These are phyloP conservation scores for Rotaria socialis DNA, from an alignment of 2,888 invertebrate species.

Conservation along the genomic window DNA sequence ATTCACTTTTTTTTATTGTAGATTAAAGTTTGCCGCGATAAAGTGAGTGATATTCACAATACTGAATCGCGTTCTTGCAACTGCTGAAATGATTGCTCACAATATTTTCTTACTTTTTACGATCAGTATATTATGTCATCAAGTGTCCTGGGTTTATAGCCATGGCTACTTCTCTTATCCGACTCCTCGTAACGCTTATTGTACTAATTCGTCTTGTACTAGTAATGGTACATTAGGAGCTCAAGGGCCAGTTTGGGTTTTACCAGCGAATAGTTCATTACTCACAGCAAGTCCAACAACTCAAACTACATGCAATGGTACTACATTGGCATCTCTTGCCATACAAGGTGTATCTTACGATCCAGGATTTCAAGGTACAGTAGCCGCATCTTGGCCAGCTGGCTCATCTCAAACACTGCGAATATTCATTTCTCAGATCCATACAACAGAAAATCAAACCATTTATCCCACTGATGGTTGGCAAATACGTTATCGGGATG, in stretches of 20 bases:
- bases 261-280: constrained; percentile 10
- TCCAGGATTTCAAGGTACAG: not conserved
- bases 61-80: too few species aligned
- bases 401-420: not conserved
- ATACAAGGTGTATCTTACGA: not conserved
- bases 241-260: not conserved
- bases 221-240: not conserved
- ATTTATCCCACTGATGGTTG: constrained; percentile 25
- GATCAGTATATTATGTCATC: not conserved
- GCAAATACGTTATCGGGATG: constrained; percentile 18
- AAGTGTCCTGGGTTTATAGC: not conserved
- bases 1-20: too few species aligned
- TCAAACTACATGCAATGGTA: constrained; percentile 3
- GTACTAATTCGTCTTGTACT: not conserved
- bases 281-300: not conserved
- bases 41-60: too few species aligned
- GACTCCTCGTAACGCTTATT: not conserved
- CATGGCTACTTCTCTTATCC: not conserved
- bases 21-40: too few species aligned
- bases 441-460: not conserved
- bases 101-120: too few species aligned
- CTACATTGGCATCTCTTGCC: not conserved
- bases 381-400: not conserved
- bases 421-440: constrained; percentile 1
- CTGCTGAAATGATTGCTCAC: too few species aligned